A percentile compares a stretch with the other conserved stretches of the same genome.
Evolutionary conservation across 2,888 invertebrate genomes (phyloP).

Genomic region (Piscicola geometra): DNA sequence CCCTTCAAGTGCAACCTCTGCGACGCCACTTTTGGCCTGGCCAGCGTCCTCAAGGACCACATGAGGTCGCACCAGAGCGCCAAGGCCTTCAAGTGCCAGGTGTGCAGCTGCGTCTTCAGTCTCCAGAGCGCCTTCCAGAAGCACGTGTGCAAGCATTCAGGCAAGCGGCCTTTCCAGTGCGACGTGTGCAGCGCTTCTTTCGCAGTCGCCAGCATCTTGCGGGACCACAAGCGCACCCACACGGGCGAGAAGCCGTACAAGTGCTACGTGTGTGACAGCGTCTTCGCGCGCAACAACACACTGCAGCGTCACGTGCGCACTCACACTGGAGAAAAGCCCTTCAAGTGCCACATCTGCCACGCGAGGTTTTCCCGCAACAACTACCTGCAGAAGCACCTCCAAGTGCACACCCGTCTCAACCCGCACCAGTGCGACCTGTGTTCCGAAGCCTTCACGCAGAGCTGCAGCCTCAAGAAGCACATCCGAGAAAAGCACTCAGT

Average conservation of each 20-base stretch:
- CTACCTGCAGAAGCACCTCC: not conserved
- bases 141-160: not conserved
- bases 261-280: slow-evolving; percentile 11
- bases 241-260: slow-evolving; percentile 31
- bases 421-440: slow-evolving; percentile 7
- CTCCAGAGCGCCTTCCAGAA: slow-evolving; percentile 11
- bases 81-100: not conserved
- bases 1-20: slow-evolving; percentile 11
- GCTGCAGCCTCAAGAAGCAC: not conserved
- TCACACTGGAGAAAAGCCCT: slow-evolving; percentile 8
- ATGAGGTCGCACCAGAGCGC: not conserved
- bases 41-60: not conserved
- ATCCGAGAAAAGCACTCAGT: not conserved
- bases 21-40: not conserved
- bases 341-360: not conserved
- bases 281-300: slow-evolving; percentile 13
- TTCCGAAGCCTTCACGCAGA: not conserved
- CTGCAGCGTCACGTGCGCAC: slow-evolving; percentile 14
- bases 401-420: not conserved
- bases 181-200: not conserved
- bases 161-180: not conserved
- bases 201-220: slow-evolving; percentile 10
- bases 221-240: slow-evolving; percentile 15
- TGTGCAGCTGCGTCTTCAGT: not conserved
- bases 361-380: not conserved